Base-by-base conservation (phyloP, 2,888 invertebrate species). In the Caenorhabditis doughertyi region DNA sequence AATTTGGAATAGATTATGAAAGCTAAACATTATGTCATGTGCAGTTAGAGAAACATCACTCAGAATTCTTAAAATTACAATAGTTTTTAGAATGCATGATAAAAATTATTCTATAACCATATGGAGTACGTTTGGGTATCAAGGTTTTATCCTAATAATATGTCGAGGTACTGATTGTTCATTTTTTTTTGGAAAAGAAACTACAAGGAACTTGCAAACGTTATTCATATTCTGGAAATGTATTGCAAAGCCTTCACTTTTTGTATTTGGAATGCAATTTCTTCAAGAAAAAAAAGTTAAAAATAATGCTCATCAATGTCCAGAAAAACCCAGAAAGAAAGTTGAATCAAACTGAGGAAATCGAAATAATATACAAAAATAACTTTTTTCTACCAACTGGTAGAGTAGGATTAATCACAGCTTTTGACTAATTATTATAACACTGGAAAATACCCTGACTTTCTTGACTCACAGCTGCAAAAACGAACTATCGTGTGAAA, bases 1-100 rank as follows among this genome's bases (percentile, higher is more conserved):
- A 8, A 21, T 42, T 21, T 27, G 29, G 4, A 39, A 42, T 5
- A 27, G 27, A 7, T 4, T 39, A 9, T 62, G 62, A 44, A 62
- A 39, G 44, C 13, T n/a, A 44, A 62, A 42, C 39, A 13, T 53
- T 27, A 49, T 18, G 7, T 51, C 51, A 47, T 47, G 47, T 47
- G 47, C 16, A 18, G 21, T 0, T 9, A 47, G 4, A 5, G 21
- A 21, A 47, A 21, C 18, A 47, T 5, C 47, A 47, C 18, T 5
- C 1, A 47, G 4, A 44, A 16, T 16, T 16, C 44, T 44, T 4
- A n/a, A 2, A 9, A 16, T 44, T 44, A 4, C 4, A 16, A 44
- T 4, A 16, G 13, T 9, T 5, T 44, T 16, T 44, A n/a, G 44
- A 7, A 7, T 32, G 5, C 9, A 4, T 7, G 32, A 32, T 7